Base-by-base conservation (phyloP, 2,888 invertebrate species). In the Meghimatium bilineatum region DNA sequence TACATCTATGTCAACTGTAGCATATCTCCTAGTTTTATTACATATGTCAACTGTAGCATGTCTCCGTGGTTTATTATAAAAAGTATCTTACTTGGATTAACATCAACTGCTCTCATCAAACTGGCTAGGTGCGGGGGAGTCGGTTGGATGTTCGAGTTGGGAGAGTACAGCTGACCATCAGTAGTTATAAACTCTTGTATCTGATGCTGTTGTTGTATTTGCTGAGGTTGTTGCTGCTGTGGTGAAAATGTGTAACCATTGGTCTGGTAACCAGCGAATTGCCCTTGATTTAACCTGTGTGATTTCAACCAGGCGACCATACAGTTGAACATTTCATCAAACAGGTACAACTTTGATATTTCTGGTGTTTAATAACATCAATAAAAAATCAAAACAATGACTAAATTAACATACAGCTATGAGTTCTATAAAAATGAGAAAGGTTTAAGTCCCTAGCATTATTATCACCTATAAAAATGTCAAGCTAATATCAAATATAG, bases 51-150 rank as follows among this genome's bases (percentile, higher is more conserved):
- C n/a, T n/a, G n/a, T n/a, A n/a, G n/a, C n/a, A n/a, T n/a, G n/a
- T n/a, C n/a, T n/a, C n/a, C n/a, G n/a, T n/a, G n/a, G n/a, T n/a
- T 44, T 12, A 12, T 8, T 44, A 44, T 44, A 44, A 44, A 56
- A 63, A n/a, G 8, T 63, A n/a, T 29, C 87, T 83, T 80, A 91
- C 91, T 88, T 80, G 90, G 89, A 84, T 91, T 89, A 63, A 90
- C 82, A 83, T 91, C 91, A 1, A 91, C 89, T 17, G 91, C 87
- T 72, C 89, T 86, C 32, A 90, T 86, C 52, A 91, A 84, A n/a
- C 89, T 86, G 14, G 90, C 88, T 38, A 90, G 90, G 71, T 90
- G 90, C 5, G 89, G 89, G 17, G 86, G 75, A 44, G 84, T 80
- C 56, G 87, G 85, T 36, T 87, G 88, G 49, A 86, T 87, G 63